Evolutionary conservation across 2,797 vertebrate species (phyloP).

Genomic region (Sebastes steindachneri): DNA sequence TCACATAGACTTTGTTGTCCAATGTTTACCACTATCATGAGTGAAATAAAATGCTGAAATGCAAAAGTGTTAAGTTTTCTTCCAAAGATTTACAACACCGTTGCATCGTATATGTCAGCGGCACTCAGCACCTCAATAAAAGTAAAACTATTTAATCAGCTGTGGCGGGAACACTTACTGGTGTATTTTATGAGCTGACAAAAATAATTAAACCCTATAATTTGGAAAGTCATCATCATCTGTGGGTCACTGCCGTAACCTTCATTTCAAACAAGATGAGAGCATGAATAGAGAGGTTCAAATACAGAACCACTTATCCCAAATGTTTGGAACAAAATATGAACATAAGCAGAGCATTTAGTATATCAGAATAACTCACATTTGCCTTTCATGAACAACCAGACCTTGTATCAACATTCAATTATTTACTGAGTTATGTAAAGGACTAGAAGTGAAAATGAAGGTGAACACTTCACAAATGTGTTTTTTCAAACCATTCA

Average conservation of each 20-base stretch:
- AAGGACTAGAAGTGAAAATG: neutral
- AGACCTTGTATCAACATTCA: neutral
- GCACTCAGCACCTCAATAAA: conserved; percentile 48
- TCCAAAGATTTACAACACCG: neutral
- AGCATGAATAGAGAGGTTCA: neutral
- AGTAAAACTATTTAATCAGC: conserved; percentile 60
- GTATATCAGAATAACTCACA: neutral
- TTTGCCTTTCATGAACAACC: neutral
- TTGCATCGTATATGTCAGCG: conserved; percentile 7
- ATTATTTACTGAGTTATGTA: neutral
- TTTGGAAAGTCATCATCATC: conserved; percentile 57
- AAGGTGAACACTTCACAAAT: neutral
- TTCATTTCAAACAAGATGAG: conserved; percentile 31
- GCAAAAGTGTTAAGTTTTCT: conserved; percentile 9
- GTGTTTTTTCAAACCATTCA: neutral
- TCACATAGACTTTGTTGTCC: neutral
- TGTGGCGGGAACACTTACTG: conserved; percentile 53
- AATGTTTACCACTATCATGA: neutral
- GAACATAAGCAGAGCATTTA: neutral
- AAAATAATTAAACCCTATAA: conserved; percentile 57
- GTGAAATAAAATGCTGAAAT: neutral
- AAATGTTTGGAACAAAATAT: neutral
- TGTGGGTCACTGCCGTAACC: conserved; percentile 35
- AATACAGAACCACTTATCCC: neutral
- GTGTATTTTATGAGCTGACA: conserved; percentile 59